Evolutionary conservation across 1,140 invertebrate genomes (phyloP).

Genomic region (Drosophila willistoni): DNA sequence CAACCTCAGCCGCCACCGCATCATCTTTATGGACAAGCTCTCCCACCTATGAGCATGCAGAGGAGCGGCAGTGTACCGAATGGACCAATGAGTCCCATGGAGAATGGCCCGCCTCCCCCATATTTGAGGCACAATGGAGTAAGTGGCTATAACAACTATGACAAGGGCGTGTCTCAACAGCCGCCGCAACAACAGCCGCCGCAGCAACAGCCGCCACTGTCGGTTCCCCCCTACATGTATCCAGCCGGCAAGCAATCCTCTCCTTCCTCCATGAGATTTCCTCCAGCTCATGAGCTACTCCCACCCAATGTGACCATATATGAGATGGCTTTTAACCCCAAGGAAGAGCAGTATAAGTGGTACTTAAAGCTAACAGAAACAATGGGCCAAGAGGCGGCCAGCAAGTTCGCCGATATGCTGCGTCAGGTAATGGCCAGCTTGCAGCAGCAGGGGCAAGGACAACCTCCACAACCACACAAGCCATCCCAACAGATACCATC

Average conservation of each 20-base stretch:
- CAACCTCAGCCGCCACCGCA: slow-evolving; percentile 64
- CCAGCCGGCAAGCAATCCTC: slow-evolving; percentile 68
- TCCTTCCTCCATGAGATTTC: slow-evolving; percentile 73
- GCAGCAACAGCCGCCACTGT: slow-evolving; percentile 44
- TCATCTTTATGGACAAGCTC: slow-evolving; percentile 62
- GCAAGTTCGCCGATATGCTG: slow-evolving; percentile 80
- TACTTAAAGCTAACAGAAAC: slow-evolving; percentile 75
- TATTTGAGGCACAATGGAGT: slow-evolving; percentile 71
- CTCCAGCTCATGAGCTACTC: slow-evolving; percentile 76
- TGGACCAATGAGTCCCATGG: slow-evolving; percentile 80
- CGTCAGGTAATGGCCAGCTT: slow-evolving; percentile 72
- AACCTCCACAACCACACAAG: slow-evolving; percentile 34
- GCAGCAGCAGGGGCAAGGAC: slow-evolving; percentile 61
- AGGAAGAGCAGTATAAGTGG: slow-evolving; percentile 82
- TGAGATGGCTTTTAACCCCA: slow-evolving; percentile 81
- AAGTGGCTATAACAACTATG: slow-evolving; percentile 57
- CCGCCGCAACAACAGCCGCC: slow-evolving; percentile 43
- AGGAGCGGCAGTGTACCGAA: slow-evolving; percentile 74
- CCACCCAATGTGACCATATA: slow-evolving; percentile 82
- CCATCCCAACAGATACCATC: slow-evolving; percentile 35
- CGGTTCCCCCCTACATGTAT: slow-evolving; percentile 58
- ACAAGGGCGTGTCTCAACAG: slow-evolving; percentile 50
- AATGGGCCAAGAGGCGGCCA: slow-evolving; percentile 79
- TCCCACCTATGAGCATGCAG: slow-evolving; percentile 63
- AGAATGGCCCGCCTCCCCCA: slow-evolving; percentile 63